Evolutionary conservation across 2,797 vertebrate genomes (phyloP), one percentile per base, ranked within the genome.

Genomic region (Tragopan temminckii): DNA sequence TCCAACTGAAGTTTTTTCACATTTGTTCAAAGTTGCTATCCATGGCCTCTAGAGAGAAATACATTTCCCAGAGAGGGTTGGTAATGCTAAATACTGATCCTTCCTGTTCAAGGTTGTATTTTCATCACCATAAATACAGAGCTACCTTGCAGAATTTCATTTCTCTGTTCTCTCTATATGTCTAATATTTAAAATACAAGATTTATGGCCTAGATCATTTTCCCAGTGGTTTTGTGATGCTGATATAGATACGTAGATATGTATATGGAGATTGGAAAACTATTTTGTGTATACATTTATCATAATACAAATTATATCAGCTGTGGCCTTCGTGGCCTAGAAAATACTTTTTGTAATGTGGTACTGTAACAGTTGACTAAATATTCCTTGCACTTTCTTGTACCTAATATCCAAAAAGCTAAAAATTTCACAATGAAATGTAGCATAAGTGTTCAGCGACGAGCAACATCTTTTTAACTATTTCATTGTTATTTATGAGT

Each of bases 331-430:
- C 71, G 33, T 86, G 89, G 91, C 88, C 92, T 70, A 89, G 83
- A 93, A 82, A 93, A 84, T 92, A 95, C 64, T 87, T 95, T 97
- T 97, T 94, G 94, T 96, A 96, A 69, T 95, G 81, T 97, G 80
- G 70, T 92, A 92, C 92, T 96, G 91, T 97, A 96, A 92, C 20
- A 50, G 86, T 96, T 74, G 83, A 93, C 80, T 90, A 80, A 92
- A 93, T 90, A 92, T 94, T 85, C 88, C 94, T 96, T 97, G 94
- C 80, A 92, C 90, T 93, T 87, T 96, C 95, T 95, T 96, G 94
- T 94, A 95, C 93, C 58, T 94, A 89, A 45, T 92, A 94, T 94
- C 95, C 92, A 72, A 89, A 95, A 90, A 88, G 77, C 21, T 43
- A 95, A 87, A 59, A 80, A 92, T 85, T 87, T 87, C 83, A 87